Evolutionary conservation across 2,113 vertebrate species (phyloP).

Genomic region (Petaurus breviceps): DNA sequence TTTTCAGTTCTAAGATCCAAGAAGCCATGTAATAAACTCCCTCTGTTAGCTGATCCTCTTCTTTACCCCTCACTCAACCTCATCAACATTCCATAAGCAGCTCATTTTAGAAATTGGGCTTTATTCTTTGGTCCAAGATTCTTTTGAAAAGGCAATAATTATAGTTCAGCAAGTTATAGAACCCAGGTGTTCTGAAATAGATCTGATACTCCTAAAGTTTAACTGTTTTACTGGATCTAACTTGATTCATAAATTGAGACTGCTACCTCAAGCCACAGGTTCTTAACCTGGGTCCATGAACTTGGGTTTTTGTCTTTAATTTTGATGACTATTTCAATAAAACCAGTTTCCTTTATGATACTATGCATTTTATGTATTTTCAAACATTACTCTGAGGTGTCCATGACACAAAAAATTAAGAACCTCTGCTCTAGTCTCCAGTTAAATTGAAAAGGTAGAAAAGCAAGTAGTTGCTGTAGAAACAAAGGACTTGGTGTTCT

Average conservation of each 20-base stretch:
- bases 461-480: neutral
- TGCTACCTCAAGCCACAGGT: neutral
- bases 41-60: neutral
- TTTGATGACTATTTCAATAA: neutral
- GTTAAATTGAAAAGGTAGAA: neutral
- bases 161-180: slow-evolving; percentile 25
- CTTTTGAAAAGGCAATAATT: slow-evolving; percentile 8
- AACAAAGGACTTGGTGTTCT: neutral
- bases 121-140: neutral
- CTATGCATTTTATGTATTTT: no score
- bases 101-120: neutral
- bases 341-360: no score
- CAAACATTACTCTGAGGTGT: no score
- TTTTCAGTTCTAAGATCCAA: neutral
- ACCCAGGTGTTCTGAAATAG: slow-evolving; percentile 36
- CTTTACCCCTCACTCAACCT: neutral
- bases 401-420: neutral
- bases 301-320: neutral
- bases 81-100: neutral
- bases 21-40: neutral
- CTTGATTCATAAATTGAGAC: neutral
- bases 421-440: neutral
- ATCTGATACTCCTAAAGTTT: neutral
- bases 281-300: neutral
- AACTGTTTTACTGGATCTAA: neutral